These are phyloP conservation scores for Solenopsis invicta DNA, from an alignment of 1,140 invertebrate species.

Conservation along the genomic window DNA sequence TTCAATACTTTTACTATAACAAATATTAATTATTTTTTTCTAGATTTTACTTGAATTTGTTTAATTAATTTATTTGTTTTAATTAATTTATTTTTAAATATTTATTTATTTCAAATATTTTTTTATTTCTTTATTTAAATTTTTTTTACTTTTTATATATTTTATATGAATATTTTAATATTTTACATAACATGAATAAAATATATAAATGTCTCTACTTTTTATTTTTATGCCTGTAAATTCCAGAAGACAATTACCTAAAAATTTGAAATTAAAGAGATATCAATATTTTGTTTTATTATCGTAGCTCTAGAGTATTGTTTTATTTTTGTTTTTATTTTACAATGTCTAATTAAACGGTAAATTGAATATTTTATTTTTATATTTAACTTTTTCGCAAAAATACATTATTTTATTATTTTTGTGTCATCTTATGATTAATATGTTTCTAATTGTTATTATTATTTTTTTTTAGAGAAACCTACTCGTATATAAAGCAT, in stretches of 20 bases:
- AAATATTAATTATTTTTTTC: slow-evolving; percentile 1
- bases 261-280: not conserved
- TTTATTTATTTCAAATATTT: not conserved
- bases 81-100: not conserved
- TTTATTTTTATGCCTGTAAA: not conserved
- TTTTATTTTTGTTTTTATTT: not conserved
- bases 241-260: not conserved
- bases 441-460: not conserved
- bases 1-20: not conserved
- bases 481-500: not conserved
- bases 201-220: not conserved
- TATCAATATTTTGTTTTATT: not conserved
- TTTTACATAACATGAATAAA: not conserved
- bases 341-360: not conserved
- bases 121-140: not conserved
- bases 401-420: too few species aligned
- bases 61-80: not conserved
- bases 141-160: not conserved
- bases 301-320: not conserved
- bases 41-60: not conserved
- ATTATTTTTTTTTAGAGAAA: not conserved
- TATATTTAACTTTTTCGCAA: too few species aligned
- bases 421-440: not conserved
- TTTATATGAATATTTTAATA: not conserved
- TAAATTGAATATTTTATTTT: not conserved